Base-by-base conservation (phyloP, 2,113 vertebrate genomes). In the Petroica traversi region DNA sequence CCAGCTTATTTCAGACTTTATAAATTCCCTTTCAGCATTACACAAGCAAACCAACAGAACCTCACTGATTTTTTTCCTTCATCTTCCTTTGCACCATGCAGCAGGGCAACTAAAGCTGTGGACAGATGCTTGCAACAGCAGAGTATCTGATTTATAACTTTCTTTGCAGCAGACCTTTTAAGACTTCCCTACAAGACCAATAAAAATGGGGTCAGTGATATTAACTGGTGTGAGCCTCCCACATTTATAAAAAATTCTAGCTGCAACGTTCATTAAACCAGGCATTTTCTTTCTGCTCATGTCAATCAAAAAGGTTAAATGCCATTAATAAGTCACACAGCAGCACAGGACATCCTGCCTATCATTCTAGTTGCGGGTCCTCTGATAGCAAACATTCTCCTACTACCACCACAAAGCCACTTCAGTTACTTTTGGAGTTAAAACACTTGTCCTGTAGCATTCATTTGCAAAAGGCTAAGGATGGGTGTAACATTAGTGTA, bases 201-300 rank as follows among this genome's bases (percentile, higher is more conserved):
- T 96, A 96, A 97, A 88, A 92, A 26, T 20, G 22, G 82, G 93
- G 71, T 93, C 89, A 82, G 43, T 73, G 85, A 88, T 75, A 89
- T 62, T 91, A 95, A 96, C 69, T 79, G n/a, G 49, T 23, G 14
- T 34, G 34, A 92, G n/a, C 51, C 43, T 90, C 88, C 68, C 67
- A 83, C 10, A 3, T 71, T 58, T 49, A 62, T 31, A 66, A 13
- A 73, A 73, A 87, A 64, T 52, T 62, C 59, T 71, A 71, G 22
- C 36, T 74, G 59, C 2, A 16, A 49, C 82, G 8, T 48, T 18
- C 63, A 55, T 89, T 64, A 91, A 92, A 64, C 36, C 48, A 83
- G 54, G 38, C 29, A 12, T 54, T 58, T 88, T 43, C 69, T 41
- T 91, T 82, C 80, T 76, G 26, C 31, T 76, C 5, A 4, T 49